Evolutionary conservation across 1,140 invertebrate genomes (phyloP), one percentile per base, ranked within the genome.

Genomic region (Drosophila miranda): DNA sequence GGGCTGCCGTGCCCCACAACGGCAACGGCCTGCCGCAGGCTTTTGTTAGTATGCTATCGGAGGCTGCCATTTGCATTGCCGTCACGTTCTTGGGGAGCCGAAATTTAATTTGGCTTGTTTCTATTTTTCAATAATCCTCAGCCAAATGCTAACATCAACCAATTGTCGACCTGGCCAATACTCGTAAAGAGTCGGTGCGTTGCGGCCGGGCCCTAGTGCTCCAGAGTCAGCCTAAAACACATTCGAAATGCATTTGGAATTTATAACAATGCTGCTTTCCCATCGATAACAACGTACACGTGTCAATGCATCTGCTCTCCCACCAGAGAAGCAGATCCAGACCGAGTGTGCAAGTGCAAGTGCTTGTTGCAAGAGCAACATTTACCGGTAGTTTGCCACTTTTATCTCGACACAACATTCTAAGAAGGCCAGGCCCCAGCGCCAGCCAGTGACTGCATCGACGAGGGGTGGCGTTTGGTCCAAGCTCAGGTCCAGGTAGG

Each of bases 101-200:
- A 79, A 79, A 79, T 79, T 79, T 70, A 79, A 79, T 79, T 79
- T 79, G 55, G 52, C 59, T 72, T 60, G 70, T 79, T 78, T 78
- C 66, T 78, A 67, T 73, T 78, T 73, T 78, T 74, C 69, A 78
- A 78, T 78, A 73, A 51, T 68, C 54, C 57, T 41, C 45, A 75
- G 52, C 64, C 61, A 72, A 55, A 75, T 57, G 73, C 73, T 66
- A 72, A 75, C 67, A 45, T 68, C 46, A 49, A 57, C 66, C 76
- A 79, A 79, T 79, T 75, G 76, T 75, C 64, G 64, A 54, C 59
- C 59, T 57, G 46, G 30, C 9, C 43, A 38, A 38, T 38, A 1
- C 34, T 38, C 44, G 54, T 50, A 54, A 45, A 53, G 13, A 57
- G 23, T 2, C n/a, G 8, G 23, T 30, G 7, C n/a, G 8, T 16